A percentile compares a stretch with the other conserved stretches of the same genome.
phyloP scores from a whole-genome alignment of 2,888 invertebrate genomes.

The Venusia cambrica region DNA sequence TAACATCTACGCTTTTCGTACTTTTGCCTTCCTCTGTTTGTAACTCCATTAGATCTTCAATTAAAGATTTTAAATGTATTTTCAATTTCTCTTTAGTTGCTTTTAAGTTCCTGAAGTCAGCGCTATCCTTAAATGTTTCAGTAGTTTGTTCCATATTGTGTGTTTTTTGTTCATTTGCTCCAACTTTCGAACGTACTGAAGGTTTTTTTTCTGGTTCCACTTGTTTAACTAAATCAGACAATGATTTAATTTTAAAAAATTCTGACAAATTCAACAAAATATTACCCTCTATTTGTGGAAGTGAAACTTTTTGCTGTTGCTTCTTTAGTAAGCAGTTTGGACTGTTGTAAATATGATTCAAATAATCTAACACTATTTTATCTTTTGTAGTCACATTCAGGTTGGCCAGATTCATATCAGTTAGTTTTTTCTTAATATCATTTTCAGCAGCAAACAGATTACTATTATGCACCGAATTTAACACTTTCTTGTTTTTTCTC shows the following conservation, averaged over 20 bases:
- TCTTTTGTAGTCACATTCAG: constrained; percentile 55
- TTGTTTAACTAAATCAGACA: constrained; percentile 55
- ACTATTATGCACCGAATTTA: constrained; percentile 39
- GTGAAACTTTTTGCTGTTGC: constrained; percentile 24
- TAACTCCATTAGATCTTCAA: constrained; percentile 60
- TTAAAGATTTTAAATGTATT: constrained; percentile 57
- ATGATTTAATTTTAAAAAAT: constrained; percentile 63
- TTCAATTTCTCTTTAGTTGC: constrained; percentile 58
- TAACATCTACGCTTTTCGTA: constrained; percentile 36
- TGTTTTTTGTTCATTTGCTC: constrained; percentile 3
- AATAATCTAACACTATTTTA: constrained; percentile 59
- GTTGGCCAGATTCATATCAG: constrained; percentile 44
- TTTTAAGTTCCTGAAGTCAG: constrained; percentile 36
- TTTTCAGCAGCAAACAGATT: constrained; percentile 37
- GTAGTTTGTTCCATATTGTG: constrained; percentile 4
- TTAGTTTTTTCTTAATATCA: constrained; percentile 40
- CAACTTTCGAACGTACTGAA: constrained; percentile 16
- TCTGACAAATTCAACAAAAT: constrained; percentile 62
- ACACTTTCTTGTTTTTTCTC: constrained; percentile 41
- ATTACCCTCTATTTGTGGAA: constrained; percentile 50
- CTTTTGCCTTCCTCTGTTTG: constrained; percentile 46
- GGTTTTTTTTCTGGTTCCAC: constrained; percentile 27
- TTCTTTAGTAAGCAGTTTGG: constrained; percentile 49
- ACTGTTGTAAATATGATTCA: constrained; percentile 51
- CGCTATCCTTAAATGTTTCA: constrained; percentile 9